A percentile compares a stretch with the other conserved stretches of the same genome.
phyloP scores from a whole-genome alignment of 2,113 vertebrate genomes.

The Apeltes quadracus region DNA sequence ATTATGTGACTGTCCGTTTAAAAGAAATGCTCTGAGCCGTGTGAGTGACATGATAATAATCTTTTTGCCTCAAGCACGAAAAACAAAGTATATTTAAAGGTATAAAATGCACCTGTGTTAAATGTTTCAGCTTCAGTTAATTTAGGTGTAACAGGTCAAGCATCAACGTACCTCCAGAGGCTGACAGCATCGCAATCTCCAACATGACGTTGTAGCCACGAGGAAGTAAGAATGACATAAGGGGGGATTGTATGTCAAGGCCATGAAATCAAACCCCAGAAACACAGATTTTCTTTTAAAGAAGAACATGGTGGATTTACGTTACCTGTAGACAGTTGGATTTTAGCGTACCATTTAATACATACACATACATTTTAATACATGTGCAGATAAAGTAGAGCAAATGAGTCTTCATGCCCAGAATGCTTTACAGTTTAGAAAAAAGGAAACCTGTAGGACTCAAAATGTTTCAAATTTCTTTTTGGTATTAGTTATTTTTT shows the following conservation, averaged over 20 bases:
- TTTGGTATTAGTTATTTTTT: neutral
- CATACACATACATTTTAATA: no score
- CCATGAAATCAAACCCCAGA: neutral
- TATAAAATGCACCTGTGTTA: neutral
- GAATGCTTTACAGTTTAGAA: neutral
- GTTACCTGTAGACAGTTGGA: neutral
- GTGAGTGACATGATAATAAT: neutral
- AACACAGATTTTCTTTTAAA: neutral
- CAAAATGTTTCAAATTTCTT: neutral
- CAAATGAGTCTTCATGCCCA: neutral
- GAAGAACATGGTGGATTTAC: neutral
- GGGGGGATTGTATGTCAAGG: neutral
- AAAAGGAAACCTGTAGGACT: neutral
- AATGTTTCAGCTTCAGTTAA: neutral
- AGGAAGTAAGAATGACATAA: neutral
- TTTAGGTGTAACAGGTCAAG: neutral
- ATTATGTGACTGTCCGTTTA: slow-evolving; percentile 4
- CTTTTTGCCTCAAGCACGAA: neutral
- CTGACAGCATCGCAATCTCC: neutral
- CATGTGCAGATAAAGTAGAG: no score
- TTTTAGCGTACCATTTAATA: neutral
- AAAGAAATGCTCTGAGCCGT: neutral
- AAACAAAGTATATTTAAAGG: neutral
- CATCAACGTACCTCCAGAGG: neutral
- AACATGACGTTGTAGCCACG: neutral